phyloP scores from a whole-genome alignment of 2,888 invertebrate genomes.

The Coecobrya sp. region DNA sequence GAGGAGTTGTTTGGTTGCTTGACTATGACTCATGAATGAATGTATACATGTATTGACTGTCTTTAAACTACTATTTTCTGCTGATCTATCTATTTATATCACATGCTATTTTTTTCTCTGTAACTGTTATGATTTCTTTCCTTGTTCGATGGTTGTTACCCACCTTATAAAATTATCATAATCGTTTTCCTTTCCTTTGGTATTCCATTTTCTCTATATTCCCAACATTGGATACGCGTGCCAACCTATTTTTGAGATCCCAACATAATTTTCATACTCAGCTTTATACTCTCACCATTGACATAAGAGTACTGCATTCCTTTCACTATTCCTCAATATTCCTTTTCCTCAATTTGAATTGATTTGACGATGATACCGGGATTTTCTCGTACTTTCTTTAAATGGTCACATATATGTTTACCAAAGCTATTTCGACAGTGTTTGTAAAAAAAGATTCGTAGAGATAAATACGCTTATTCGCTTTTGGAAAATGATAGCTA shows the following conservation, averaged over 20 bases:
- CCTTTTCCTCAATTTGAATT: constrained; percentile 4
- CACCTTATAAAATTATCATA: constrained; percentile 74
- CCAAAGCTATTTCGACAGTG: background rate
- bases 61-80: background rate
- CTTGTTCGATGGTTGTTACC: constrained; percentile 29
- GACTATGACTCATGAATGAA: background rate
- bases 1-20: background rate
- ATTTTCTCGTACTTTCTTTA: background rate
- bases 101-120: background rate
- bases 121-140: constrained; percentile 39
- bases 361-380: constrained; percentile 14
- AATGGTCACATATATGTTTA: background rate
- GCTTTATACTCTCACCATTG: background rate
- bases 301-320: background rate
- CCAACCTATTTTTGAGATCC: background rate
- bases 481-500: background rate
- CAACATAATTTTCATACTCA: constrained; percentile 3
- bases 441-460: background rate
- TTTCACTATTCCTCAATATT: background rate
- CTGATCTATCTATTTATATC: constrained; percentile 4
- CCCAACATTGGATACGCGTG: constrained; percentile 2
- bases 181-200: constrained; percentile 54
- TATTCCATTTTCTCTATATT: background rate
- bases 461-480: background rate
- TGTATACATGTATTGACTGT: constrained; percentile 4